Base-by-base conservation (phyloP, 1,140 invertebrate species). In the Ditylenchus dipsaci region DNA sequence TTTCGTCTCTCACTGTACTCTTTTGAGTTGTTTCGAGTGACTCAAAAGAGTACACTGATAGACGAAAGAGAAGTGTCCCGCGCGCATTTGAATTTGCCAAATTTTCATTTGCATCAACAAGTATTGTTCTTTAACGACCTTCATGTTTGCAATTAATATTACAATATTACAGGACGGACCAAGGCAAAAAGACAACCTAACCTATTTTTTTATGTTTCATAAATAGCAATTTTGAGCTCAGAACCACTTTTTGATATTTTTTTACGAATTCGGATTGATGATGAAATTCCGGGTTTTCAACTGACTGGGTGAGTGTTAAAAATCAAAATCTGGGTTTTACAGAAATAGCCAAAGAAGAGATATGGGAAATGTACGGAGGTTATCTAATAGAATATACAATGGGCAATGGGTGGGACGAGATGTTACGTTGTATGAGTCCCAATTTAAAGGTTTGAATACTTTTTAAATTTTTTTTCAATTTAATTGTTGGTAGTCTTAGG, bases 351-450 rank as follows among this genome's bases (percentile, higher is more conserved):
- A 53, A 70, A 26, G 78, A 79, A 49, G 65, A 78, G 63, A 67
- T 79, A 13, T 79, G 78, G 78, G 79, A 81, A 43, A 67, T 67
- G 71, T 79, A 79, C 57, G 78, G 78, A 56, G 72, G 42, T 26
- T 79, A 77, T 66, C 61, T 81, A 21, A 74, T 79, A 27, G 66
- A 78, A 61, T 79, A 78, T 45, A 73, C 76, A 43, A 81, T 79
- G 73, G 75, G 81, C 53, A 76, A 47, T 42, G 78, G 78, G 30
- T 80, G 79, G 79, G 78, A 80, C 63, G 77, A 80, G 59, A 58
- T 80, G 62, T 56, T 80, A 8, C 56, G 77, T 11, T 65, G 68
- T 27, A 78, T 80, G 75, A 78, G 78, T 64, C 80, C 80, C 5
- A 71, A 82, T 47, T 61, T 80, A 3, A 80, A 82, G 38, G 67